A percentile compares a stretch with the other conserved stretches of the same genome.
phyloP scores from a whole-genome alignment of 2,797 vertebrate species.

The Pipistrellus pipistrellus region DNA sequence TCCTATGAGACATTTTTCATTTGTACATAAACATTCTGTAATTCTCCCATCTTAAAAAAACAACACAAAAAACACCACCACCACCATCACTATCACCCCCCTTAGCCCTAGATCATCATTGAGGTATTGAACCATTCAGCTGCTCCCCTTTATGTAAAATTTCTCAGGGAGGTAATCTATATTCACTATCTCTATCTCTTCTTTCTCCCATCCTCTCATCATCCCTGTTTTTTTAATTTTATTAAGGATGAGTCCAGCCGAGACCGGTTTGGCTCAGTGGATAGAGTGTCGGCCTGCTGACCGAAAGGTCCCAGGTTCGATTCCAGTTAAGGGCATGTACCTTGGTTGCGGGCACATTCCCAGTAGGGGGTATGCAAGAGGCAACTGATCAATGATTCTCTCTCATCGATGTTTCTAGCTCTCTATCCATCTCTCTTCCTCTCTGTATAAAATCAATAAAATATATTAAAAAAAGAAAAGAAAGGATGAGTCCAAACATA shows the following conservation, averaged over 20 bases:
- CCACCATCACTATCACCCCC: background rate
- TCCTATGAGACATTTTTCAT: background rate
- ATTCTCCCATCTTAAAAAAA: conserved; percentile 23
- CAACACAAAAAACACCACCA: background rate
- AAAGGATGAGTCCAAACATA: conserved; percentile 45
- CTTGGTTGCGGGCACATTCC: too few relatives aligned
- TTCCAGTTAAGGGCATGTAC: too few relatives aligned
- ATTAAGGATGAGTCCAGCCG: background rate
- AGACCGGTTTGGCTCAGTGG: too few relatives aligned
- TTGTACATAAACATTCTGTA: conserved; percentile 19
- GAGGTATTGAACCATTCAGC: background rate
- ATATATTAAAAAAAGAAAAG: too few relatives aligned
- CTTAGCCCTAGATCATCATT: conserved; percentile 4
- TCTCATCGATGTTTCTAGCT: too few relatives aligned
- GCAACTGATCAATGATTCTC: too few relatives aligned
- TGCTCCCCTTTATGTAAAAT: background rate
- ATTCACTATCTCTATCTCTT: background rate
- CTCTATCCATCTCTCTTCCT: too few relatives aligned
- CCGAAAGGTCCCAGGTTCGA: too few relatives aligned
- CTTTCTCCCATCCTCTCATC: background rate
- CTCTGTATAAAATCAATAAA: too few relatives aligned
- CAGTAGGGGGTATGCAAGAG: too few relatives aligned
- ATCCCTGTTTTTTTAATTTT: background rate
- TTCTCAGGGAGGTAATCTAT: conserved; percentile 1
- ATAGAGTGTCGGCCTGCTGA: too few relatives aligned